phyloP scores from a whole-genome alignment of 2,113 vertebrate species.

The Chlorodrepanis virens region DNA sequence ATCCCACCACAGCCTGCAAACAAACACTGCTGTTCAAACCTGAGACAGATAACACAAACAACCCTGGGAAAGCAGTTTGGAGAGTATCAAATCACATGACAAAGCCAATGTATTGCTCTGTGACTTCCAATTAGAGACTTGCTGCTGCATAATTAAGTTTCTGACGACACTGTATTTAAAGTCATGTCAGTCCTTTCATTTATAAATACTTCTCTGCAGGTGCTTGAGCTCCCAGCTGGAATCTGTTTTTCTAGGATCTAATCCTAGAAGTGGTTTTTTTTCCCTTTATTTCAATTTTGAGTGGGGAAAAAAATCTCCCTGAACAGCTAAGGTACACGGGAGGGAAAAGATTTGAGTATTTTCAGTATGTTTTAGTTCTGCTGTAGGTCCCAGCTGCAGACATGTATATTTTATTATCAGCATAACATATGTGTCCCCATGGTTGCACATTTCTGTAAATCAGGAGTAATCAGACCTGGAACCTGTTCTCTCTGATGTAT shows the following conservation, averaged over 20 bases:
- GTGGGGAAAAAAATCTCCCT: not conserved
- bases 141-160: conserved; percentile 57
- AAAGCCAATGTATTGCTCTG: conserved; percentile 13
- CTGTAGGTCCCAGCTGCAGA: not conserved
- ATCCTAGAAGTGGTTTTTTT: not conserved
- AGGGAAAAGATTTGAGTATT: not conserved
- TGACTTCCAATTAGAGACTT: conserved; percentile 52
- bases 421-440: not conserved
- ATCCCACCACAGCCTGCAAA: not conserved
- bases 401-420: not conserved
- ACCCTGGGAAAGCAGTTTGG: not conserved
- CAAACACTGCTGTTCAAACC: conserved; percentile 33
- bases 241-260: conserved; percentile 13
- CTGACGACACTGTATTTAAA: conserved; percentile 25
- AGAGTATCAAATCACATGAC: not conserved
- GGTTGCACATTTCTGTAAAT: not conserved
- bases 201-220: conserved; percentile 41
- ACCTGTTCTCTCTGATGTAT: not conserved
- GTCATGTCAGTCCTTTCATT: conserved; percentile 34
- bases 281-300: not conserved
- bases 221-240: conserved; percentile 22
- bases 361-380: not conserved
- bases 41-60: conserved; percentile 26
- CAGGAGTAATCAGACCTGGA: not conserved
- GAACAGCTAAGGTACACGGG: not conserved